Base-by-base conservation (phyloP, 2,113 vertebrate species). In the Pycnonotus jocosus region DNA sequence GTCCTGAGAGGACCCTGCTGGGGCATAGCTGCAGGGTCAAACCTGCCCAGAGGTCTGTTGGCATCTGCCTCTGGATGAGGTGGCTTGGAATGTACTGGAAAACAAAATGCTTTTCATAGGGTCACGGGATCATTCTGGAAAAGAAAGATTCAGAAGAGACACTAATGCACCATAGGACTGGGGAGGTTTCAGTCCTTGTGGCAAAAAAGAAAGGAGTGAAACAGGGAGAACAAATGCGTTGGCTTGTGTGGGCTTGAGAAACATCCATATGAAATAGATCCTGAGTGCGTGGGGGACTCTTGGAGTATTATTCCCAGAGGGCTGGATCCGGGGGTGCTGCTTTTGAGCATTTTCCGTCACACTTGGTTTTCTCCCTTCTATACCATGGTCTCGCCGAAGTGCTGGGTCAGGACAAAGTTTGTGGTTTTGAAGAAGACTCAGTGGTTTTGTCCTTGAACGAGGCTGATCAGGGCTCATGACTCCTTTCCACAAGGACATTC, bases 241-340 rank as follows among this genome's bases (percentile, higher is more conserved):
- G 84, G 88, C 45, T 93, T 94, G 73, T 16, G 58, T 91, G 58
- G 84, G 89, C 77, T 84, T 85, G 74, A 94, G 90, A 94, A 95
- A 80, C 74, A 94, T 96, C 87, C 68, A 62, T 85, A 66, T 14
- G 10, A 76, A 97, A 40, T 60, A 54, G 65, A 50, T 35, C 50
- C n/a, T 18, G 28, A 33, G 45, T 21, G 45, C 0, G 10, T 53
- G 40, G 28, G 60, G 66, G 44, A 92, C n/a, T 72, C 77, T 44
- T 2, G 2, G 27, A 66, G 50, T 9, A 8, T n/a, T 48, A 15
- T 70, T 90, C 50, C 64, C 47, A 21, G 37, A 45, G 25, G 16
- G 27, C 37, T 71, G 69, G 47, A 17, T 71, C 72, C 0, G 0
- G 3, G 23, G 21, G 12, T 38, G 51, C 45, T 76, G 53, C 71